Conservation (phyloP, 2,113 vertebrate genomes). For the Menura novaehollandiae region DNA sequence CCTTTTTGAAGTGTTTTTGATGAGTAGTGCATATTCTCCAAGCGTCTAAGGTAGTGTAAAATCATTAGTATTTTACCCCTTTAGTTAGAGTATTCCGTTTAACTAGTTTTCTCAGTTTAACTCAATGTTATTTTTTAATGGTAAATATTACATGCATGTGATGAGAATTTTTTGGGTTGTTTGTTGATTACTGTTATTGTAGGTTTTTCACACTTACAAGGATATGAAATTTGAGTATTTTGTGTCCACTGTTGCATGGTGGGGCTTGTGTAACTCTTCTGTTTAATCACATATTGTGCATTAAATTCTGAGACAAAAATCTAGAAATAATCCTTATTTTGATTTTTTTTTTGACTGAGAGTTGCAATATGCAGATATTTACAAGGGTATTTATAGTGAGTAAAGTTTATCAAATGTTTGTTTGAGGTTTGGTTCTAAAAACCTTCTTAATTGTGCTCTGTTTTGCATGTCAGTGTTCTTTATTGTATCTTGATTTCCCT, state of each 20-base stretch:
- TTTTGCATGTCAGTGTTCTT: neutral
- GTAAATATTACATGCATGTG: fast-evolving
- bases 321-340: neutral
- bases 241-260: neutral
- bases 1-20: neutral
- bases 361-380: neutral
- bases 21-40: neutral
- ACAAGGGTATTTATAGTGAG: neutral
- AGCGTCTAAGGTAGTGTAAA: neutral
- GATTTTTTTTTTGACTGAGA: neutral
- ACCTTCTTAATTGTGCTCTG: neutral
- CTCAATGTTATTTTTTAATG: neutral
- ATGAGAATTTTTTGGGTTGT: neutral
- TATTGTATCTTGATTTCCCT: neutral
- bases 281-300: neutral
- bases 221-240: neutral
- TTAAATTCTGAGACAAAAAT: neutral
- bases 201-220: neutral
- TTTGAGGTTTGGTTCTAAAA: neutral
- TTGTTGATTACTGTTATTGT: neutral
- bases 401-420: neutral
- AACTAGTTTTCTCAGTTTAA: neutral
- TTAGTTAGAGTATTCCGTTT: neutral
- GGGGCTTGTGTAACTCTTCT: neutral
- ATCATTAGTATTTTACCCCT: neutral